phyloP scores from a whole-genome alignment of 2,888 invertebrate genomes.

The Cetonia aurata region DNA sequence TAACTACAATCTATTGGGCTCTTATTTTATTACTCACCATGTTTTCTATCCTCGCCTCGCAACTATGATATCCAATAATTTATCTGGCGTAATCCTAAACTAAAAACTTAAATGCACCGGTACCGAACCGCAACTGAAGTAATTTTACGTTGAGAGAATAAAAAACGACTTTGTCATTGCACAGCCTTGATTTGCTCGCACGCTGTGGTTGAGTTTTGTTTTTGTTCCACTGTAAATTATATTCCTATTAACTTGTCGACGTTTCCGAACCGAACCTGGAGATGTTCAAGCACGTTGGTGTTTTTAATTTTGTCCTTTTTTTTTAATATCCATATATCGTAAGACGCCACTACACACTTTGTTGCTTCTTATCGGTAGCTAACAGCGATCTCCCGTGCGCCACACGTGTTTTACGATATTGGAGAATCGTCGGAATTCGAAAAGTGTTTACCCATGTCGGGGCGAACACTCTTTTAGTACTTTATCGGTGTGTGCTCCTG shows the following conservation, averaged over 20 bases:
- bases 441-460: constrained; percentile 25
- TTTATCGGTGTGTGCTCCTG: constrained; percentile 21
- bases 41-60: constrained; percentile 6
- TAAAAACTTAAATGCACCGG: constrained; percentile 24
- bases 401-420: constrained; percentile 22
- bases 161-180: constrained; percentile 33
- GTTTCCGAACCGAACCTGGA: not conserved
- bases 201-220: constrained; percentile 2
- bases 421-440: constrained; percentile 13
- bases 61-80: constrained; percentile 26
- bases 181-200: constrained; percentile 29
- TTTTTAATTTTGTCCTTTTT: constrained; percentile 6
- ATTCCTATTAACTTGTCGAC: constrained; percentile 10
- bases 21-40: constrained; percentile 27
- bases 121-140: constrained; percentile 31
- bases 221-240: constrained; percentile 20
- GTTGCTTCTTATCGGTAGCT: constrained; percentile 23
- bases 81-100: constrained; percentile 20
- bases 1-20: not conserved
- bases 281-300: not conserved
- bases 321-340: constrained; percentile 11
- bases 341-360: constrained; percentile 20
- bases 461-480: constrained; percentile 3
- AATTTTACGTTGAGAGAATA: not conserved
- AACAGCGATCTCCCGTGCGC: not conserved